A percentile compares a stretch with the other conserved stretches of the same genome.
Conservation (phyloP, 2,797 vertebrate species). For the Myioborus melanocephalus region DNA sequence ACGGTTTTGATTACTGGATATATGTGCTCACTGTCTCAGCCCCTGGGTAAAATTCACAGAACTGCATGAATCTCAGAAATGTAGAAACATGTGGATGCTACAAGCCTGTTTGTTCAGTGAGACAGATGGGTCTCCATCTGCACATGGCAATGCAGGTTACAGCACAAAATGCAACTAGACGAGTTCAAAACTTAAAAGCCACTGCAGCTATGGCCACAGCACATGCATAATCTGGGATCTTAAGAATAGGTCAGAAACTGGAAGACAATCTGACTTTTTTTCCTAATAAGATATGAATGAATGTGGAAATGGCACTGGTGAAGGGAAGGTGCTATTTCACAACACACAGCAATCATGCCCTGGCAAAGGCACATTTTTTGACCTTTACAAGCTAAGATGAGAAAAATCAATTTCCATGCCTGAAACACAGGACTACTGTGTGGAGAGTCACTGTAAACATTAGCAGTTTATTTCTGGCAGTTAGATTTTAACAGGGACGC, state of each 20-base stretch:
- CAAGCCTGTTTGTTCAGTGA: not conserved
- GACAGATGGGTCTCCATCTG: not conserved
- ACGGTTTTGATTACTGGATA: not conserved
- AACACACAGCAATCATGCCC: not conserved
- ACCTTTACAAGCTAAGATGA: not conserved
- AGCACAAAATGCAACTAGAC: not conserved
- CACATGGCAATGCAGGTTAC: not conserved
- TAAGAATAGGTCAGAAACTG: not conserved
- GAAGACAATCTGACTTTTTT: not conserved
- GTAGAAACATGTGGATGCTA: not conserved
- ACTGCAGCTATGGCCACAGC: not conserved
- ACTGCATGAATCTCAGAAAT: not conserved
- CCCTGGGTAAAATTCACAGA: not conserved
- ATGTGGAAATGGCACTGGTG: accelerated
- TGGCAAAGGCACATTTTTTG: not conserved
- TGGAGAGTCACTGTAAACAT: conserved; percentile 10
- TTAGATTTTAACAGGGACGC: not conserved
- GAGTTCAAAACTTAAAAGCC: not conserved
- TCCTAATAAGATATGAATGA: not conserved
- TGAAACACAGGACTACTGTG: conserved; percentile 39
- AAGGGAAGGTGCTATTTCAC: not conserved
- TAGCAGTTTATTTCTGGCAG: not conserved
- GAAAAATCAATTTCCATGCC: conserved; percentile 13
- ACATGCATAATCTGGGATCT: not conserved
- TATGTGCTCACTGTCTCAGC: not conserved